Evolutionary conservation across 2,888 invertebrate genomes (phyloP).

Genomic region (Taenaris catops): DNA sequence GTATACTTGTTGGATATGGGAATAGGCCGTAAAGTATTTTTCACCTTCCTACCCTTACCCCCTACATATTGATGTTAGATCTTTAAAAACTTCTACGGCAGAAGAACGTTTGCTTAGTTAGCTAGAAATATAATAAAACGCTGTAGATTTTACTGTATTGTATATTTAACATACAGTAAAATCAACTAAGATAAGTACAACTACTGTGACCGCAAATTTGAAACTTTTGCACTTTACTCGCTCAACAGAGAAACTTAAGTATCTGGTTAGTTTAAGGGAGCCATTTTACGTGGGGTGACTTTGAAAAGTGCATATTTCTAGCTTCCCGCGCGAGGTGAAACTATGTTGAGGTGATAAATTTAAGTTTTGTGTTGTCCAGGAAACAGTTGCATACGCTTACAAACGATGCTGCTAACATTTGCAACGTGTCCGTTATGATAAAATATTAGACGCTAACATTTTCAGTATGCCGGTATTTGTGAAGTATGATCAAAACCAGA

Average conservation of each 20-base stretch:
- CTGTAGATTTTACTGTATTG: no score
- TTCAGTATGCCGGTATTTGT: conserved; percentile 4
- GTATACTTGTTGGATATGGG: no score
- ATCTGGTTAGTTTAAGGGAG: conserved; percentile 60
- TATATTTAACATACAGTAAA: no score
- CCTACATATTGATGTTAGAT: no score
- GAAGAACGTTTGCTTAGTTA: neutral
- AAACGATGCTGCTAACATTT: conserved; percentile 15
- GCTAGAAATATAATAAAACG: no score
- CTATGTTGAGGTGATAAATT: conserved; percentile 21
- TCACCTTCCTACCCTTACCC: no score
- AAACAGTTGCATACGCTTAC: conserved; percentile 15
- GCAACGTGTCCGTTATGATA: conserved; percentile 13
- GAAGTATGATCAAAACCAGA: conserved; percentile 7
- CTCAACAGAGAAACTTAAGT: conserved; percentile 46
- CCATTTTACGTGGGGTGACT: conserved; percentile 56
- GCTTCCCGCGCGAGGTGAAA: conserved; percentile 36
- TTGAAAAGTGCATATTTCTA: conserved; percentile 52
- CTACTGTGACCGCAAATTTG: conserved; percentile 34
- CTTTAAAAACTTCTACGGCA: no score
- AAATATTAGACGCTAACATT: conserved; percentile 11
- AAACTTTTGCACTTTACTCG: conserved; percentile 41
- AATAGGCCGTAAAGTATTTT: no score
- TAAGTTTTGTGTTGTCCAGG: conserved; percentile 16
- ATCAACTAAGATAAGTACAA: no score